phyloP scores from a whole-genome alignment of 2,797 vertebrate species.

The Streptopelia turtur region DNA sequence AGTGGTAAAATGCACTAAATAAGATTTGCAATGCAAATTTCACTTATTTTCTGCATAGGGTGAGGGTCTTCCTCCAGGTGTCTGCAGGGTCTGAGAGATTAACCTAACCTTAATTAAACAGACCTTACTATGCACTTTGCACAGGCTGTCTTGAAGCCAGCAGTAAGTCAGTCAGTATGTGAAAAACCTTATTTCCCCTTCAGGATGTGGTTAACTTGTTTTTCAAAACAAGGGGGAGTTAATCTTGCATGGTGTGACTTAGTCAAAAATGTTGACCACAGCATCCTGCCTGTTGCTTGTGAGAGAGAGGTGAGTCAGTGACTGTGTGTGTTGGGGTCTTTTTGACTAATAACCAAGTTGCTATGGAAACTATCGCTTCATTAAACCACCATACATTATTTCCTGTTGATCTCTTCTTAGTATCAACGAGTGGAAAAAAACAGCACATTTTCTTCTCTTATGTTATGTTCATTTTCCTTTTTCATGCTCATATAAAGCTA shows the following conservation, averaged over 20 bases:
- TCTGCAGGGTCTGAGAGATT: neutral
- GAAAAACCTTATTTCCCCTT: neutral
- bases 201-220: conserved; percentile 47
- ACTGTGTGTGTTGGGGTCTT: neutral
- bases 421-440: neutral
- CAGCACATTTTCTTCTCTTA: neutral
- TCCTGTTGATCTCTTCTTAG: neutral
- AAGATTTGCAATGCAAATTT: neutral
- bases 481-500: neutral
- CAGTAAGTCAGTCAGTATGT: neutral
- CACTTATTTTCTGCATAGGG: neutral
- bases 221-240: neutral
- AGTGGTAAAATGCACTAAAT: neutral
- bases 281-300: conserved; percentile 8
- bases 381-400: neutral
- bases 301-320: neutral
- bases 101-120: neutral
- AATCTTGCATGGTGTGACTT: neutral
- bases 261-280: conserved; percentile 14
- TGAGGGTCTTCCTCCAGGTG: neutral
- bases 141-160: neutral
- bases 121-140: neutral
- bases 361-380: neutral
- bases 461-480: neutral
- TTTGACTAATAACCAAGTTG: neutral